phyloP scores from a whole-genome alignment of 2,888 invertebrate genomes.

The Bibio marci region DNA sequence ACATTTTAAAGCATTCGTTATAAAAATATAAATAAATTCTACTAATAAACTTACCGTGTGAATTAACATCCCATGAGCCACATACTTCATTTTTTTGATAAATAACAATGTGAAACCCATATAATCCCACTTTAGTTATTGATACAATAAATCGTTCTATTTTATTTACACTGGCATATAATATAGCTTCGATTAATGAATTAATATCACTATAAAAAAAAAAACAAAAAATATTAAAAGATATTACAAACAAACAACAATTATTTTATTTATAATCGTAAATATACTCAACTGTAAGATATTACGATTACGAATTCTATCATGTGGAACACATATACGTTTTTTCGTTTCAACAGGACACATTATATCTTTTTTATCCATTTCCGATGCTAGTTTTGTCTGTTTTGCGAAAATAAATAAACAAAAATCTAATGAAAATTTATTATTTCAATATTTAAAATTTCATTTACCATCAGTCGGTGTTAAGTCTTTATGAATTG shows the following conservation, averaged over 20 bases:
- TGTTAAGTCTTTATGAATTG: conserved; percentile 34
- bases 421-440: not conserved
- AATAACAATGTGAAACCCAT: conserved; percentile 85
- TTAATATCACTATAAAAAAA: conserved; percentile 67
- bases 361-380: conserved; percentile 40
- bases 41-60: conserved; percentile 57
- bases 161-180: conserved; percentile 74
- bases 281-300: conserved; percentile 50
- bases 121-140: conserved; percentile 68
- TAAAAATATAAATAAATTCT: too few relatives aligned
- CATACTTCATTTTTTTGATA: conserved; percentile 84
- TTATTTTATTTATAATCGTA: too few relatives aligned
- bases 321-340: conserved; percentile 56
- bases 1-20: too few relatives aligned
- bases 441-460: not conserved
- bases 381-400: conserved; percentile 41
- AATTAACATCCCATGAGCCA: conserved; percentile 92
- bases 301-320: conserved; percentile 55
- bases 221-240: not conserved
- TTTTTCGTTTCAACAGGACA: conserved; percentile 41
- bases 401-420: conserved; percentile 14
- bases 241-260: not conserved
- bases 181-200: conserved; percentile 73
- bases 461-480: conserved; percentile 16
- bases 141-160: conserved; percentile 85